phyloP scores from a whole-genome alignment of 2,113 vertebrate species.

The Cisticola juncidis region DNA sequence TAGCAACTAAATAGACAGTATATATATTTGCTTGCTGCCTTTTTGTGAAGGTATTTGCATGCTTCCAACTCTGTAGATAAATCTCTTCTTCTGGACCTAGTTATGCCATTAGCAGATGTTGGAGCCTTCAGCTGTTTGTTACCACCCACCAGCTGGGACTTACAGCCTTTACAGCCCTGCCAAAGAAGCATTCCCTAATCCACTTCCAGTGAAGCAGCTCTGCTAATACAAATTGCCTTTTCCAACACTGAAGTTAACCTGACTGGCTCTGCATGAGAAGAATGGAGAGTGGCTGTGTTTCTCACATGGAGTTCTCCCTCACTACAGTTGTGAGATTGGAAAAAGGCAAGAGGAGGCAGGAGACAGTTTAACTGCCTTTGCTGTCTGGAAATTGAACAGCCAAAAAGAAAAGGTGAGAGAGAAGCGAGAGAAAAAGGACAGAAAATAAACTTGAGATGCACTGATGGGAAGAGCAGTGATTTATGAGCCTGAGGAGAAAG shows the following conservation, averaged over 20 bases:
- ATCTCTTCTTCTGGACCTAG: background rate
- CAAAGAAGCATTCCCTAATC: background rate
- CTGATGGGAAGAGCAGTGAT: background rate
- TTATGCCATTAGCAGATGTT: background rate
- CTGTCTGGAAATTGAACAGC: constrained; percentile 8
- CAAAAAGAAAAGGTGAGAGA: background rate
- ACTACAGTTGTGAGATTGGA: background rate
- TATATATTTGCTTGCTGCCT: background rate
- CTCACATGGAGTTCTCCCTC: background rate
- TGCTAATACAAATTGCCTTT: background rate
- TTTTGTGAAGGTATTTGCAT: background rate
- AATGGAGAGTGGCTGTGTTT: background rate
- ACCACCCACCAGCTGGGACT: background rate
- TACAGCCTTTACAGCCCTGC: background rate
- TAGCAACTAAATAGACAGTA: background rate
- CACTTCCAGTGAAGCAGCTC: background rate
- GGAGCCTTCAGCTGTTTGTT: background rate
- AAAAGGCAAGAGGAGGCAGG: background rate
- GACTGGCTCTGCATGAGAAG: background rate
- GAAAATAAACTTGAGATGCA: background rate
- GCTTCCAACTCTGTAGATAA: background rate
- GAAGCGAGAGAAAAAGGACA: background rate
- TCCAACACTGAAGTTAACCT: background rate
- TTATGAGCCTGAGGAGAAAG: background rate
- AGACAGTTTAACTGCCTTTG: background rate